Base-by-base conservation (phyloP, 2,113 vertebrate species). In the Piaya cayana region DNA sequence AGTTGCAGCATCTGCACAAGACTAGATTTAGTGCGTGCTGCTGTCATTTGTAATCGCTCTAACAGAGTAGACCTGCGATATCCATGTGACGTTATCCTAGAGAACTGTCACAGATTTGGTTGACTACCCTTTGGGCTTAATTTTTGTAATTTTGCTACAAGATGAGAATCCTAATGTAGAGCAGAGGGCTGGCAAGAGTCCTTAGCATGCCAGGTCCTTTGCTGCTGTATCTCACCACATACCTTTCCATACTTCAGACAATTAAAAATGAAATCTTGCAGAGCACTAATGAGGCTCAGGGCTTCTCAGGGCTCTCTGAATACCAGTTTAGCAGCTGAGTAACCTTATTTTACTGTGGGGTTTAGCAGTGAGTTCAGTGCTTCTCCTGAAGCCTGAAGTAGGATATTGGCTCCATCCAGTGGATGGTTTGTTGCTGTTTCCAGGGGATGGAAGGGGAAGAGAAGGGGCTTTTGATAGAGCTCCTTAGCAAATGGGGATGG, bases 1-100 rank as follows among this genome's bases (percentile, higher is more conserved):
- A 11, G 9, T 42, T 49, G 18, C 14, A 43, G 42, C 56, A 22
- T 32, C 22, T 29, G 20, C 30, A 9, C 5, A 16, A 50, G 39
- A n/a, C 5, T 4, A 25, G 12, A 15, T 50, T 53, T 22, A 43
- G 47, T 21, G 12, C 55, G 18, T 42, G 34, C 17, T 42, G 16
- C 32, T 67, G 13, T 29, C 6, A n/a, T 60, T 30, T 29, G 49
- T 14, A 6, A 34, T 62, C 1, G 1, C 25, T 83, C 37, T 32
- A 34, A 13, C 11, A 47, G 50, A 47, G 6, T 9, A n/a, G 39
- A 21, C 2, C 8, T n/a, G 9, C 8, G 0, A 4, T 6, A 5
- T 36, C 10, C 36, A 8, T 27, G 3, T 17, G 45, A 36, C 10
- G 0, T 23, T 2, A 32, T 43, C 29, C n/a, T 20, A 20, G 16